Base-by-base conservation (phyloP, 2,888 invertebrate species). In the Brenthis daphne region DNA sequence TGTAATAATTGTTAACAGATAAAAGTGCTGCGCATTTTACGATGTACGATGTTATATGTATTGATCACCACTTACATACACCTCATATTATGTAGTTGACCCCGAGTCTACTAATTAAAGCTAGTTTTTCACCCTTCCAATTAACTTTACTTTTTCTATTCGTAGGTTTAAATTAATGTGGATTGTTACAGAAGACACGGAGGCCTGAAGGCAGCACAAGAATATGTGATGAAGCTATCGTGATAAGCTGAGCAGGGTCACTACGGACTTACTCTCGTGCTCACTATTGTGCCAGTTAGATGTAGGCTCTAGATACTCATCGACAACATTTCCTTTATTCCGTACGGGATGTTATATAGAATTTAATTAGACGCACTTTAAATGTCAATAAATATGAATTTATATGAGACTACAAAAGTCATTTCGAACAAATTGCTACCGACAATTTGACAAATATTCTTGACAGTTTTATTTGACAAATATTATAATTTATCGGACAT, bases 281-380 rank as follows among this genome's bases (percentile, higher is more conserved):
- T 92, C 92, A 92, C 89, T 80, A 81, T 85, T 90, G 92, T 92
- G 92, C 92, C 92, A 92, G 86, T 86, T 91, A 89, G 85, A 81
- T 79, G 75, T 83, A 87, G 85, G 80, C 80, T 78, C 81, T 88
- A 89, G 88, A 78, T 82, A 85, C 80, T 68, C 69, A 66, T 54
- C 60, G 50, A 67, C 12, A 37, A 37, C 56, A 13, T 60, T 60
- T 55, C 16, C 58, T 73, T 65, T 57, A 29, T 43, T 68, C n/a
- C 57, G 37, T 64, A 54, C 29, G 53, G 47, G 53, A 66, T 57
- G 57, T 67, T 55, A 56, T 57, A 57, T 70, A 68, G 68, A 53
- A 43, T 54, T 65, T 50, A 13, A 37, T 43, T 63, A 63, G 63
- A 43, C 63, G 63, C 63, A 63, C 37, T 63, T 63, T 53, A 2